Base-by-base conservation (phyloP, 2,797 vertebrate species). In the Dallia pectoralis region DNA sequence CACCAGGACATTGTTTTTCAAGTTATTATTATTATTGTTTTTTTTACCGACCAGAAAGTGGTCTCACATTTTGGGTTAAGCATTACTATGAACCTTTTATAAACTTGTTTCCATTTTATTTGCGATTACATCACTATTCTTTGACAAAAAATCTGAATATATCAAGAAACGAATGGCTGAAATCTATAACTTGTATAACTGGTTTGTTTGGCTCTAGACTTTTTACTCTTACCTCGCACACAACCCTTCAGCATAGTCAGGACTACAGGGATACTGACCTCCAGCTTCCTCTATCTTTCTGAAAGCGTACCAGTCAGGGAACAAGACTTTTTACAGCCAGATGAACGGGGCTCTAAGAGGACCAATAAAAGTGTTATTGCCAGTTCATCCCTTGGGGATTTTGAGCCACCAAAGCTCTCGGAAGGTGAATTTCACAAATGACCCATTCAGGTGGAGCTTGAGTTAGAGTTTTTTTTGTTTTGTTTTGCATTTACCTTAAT, bases 341-440 rank as follows among this genome's bases (percentile, higher is more conserved):
- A 86, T 87, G 86, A 87, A 84, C 84, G 77, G 77, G 76, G 77
- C 83, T 79, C 85, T 88, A 84, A 87, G 72, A 79, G 77, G 63
- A 80, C 81, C 75, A 82, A 87, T 89, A 89, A 90, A 89, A 81
- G 51, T 40, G 77, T 86, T 85, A 85, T 79, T 86, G 80, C 82
- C 73, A 79, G 76, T 78, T 56, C 73, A 65, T 84, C 68, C 76
- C 51, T 73, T 79, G 72, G 70, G 71, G 75, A 77, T 71, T 70
- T 77, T 73, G 22, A 66, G 79, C 75, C 67, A 22, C n/a, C 51
- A 53, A 74, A 67, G 74, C 85, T 81, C 77, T 86, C 86, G 84
- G 85, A 84, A n/a, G 78, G 82, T 80, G 73, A 85, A 74, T 86
- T 81, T 85, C 79, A 48, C 72, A 77, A 83, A 86, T 80, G 77